Conservation (phyloP, 2,888 invertebrate species). For the Netelia inedita region DNA sequence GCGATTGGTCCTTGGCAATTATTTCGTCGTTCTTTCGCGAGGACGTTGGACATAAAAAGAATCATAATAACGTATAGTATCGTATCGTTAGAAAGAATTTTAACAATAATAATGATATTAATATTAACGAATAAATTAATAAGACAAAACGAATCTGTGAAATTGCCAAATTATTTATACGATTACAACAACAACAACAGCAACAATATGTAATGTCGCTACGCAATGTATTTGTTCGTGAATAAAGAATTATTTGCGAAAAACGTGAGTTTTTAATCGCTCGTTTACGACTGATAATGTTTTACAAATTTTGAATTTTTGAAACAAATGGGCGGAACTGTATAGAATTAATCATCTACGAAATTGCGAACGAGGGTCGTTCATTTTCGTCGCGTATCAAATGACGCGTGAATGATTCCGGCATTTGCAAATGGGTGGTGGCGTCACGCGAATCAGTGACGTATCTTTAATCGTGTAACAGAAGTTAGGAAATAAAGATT, state of each 20-base stretch:
- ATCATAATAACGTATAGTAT: conserved; percentile 52
- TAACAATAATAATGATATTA: conserved; percentile 19
- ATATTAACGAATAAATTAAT: conserved; percentile 2
- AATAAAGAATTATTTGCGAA: conserved; percentile 63
- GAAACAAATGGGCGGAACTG: conserved; percentile 1
- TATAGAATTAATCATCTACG: neutral
- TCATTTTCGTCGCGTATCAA: conserved; percentile 9
- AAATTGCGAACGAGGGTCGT: neutral
- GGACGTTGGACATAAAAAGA: conserved; percentile 40
- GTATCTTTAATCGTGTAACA: conserved; percentile 2
- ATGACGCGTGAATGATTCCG: conserved; percentile 31
- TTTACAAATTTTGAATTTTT: neutral
- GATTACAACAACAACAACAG: conserved; percentile 33
- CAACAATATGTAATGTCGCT: conserved; percentile 34
- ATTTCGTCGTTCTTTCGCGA: conserved; percentile 28
- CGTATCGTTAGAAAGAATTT: conserved; percentile 38
- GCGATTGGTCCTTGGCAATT: conserved; percentile 11
- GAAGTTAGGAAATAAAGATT: conserved; percentile 29
- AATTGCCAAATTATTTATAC: conserved; percentile 68
- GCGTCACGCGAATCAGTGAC: neutral
- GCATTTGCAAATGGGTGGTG: neutral
- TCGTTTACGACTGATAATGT: neutral
- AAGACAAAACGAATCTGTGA: conserved; percentile 40
- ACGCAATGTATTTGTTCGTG: conserved; percentile 45
- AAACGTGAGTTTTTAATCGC: neutral